phyloP scores from a whole-genome alignment of 2,888 invertebrate genomes.

The Drosophila mercatorum region DNA sequence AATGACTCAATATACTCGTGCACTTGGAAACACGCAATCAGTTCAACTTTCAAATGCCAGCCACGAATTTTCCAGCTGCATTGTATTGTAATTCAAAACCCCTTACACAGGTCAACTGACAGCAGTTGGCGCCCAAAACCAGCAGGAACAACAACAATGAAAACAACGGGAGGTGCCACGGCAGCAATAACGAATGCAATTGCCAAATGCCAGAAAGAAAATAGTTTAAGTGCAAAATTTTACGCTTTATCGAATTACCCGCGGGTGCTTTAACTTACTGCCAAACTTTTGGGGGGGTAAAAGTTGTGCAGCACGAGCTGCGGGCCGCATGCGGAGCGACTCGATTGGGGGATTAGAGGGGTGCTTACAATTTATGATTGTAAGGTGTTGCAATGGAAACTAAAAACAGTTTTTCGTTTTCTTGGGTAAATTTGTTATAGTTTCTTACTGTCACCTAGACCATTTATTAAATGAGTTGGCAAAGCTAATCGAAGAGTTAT shows the following conservation, averaged over 20 bases:
- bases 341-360: slow-evolving; percentile 1
- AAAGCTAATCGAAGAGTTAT: slow-evolving; percentile 78
- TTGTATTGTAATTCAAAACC: slow-evolving; percentile 60
- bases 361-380: slow-evolving; percentile 70
- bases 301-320: slow-evolving; percentile 55
- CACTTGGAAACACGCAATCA: slow-evolving; percentile 47
- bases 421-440: slow-evolving; percentile 70
- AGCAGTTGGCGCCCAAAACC: slow-evolving; percentile 41
- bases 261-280: slow-evolving; percentile 79
- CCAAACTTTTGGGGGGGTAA: slow-evolving; percentile 58
- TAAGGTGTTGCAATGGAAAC: slow-evolving; percentile 78
- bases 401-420: slow-evolving; percentile 40
- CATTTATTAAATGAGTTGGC: slow-evolving; percentile 79
- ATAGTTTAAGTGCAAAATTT: slow-evolving; percentile 83
- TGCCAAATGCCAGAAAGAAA: slow-evolving; percentile 68
- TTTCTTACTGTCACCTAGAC: slow-evolving; percentile 73
- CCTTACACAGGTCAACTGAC: slow-evolving; percentile 66
- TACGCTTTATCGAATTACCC: slow-evolving; percentile 84
- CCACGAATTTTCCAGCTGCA: slow-evolving; percentile 42
- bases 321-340: not conserved
- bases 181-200: slow-evolving; percentile 58
- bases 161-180: slow-evolving; percentile 22
- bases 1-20: slow-evolving; percentile 38
- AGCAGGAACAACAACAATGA: slow-evolving; percentile 9
- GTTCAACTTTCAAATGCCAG: slow-evolving; percentile 35